A percentile compares a stretch with the other conserved stretches of the same genome.
Evolutionary conservation across 2,797 vertebrate species (phyloP).

Genomic region (Lerista edwardsae): DNA sequence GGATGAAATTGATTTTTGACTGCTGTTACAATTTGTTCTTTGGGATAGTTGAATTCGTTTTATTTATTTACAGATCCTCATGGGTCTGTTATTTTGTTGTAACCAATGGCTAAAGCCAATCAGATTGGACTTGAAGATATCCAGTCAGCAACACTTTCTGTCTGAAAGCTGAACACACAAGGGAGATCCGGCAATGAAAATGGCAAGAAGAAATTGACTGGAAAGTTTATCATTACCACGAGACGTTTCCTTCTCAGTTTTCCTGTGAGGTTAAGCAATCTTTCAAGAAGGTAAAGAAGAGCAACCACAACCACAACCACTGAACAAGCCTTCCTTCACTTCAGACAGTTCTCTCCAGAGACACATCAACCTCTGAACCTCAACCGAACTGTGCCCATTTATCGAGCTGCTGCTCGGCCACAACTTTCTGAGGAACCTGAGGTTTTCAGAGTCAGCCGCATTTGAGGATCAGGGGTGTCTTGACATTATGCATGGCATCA

Average conservation of each 20-base stretch:
- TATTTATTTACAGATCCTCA: neutral
- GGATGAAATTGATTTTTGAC: neutral
- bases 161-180: neutral
- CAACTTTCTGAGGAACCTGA: neutral
- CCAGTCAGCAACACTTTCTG: neutral
- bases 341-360: neutral
- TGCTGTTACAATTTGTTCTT: too few relatives aligned
- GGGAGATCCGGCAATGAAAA: neutral
- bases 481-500: neutral
- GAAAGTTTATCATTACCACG: conserved; percentile 21
- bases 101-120: neutral
- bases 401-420: neutral
- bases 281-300: neutral
- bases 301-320: neutral
- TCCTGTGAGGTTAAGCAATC: neutral
- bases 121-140: neutral
- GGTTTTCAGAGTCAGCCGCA: neutral
- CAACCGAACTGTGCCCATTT: neutral
- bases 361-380: neutral
- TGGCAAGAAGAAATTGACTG: neutral
- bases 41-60: neutral
- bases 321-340: neutral
- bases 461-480: neutral
- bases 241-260: neutral
- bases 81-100: neutral